These are phyloP conservation scores for Ditylenchus dipsaci DNA, from an alignment of 1,140 invertebrate species.

Conservation along the genomic window DNA sequence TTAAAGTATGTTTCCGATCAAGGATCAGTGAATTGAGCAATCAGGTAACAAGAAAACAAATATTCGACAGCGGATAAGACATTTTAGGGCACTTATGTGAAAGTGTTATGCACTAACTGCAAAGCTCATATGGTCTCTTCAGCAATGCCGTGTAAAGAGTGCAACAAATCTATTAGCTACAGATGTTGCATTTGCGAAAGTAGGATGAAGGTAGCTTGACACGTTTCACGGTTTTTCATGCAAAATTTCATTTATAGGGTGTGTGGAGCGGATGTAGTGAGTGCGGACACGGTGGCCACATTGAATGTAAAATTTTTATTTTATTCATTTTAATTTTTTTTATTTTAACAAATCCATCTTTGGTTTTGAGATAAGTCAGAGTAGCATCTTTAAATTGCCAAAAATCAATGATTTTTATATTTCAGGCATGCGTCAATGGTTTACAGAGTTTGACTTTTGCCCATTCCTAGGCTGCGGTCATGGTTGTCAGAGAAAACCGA, in stretches of 20 bases:
- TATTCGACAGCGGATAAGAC: neutral
- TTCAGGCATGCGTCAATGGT: slow-evolving; percentile 16
- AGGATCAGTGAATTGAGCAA: slow-evolving; percentile 35
- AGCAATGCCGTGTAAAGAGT: neutral
- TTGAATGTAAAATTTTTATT: neutral
- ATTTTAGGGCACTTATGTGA: slow-evolving; percentile 5
- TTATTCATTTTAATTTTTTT: neutral
- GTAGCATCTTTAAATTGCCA: neutral
- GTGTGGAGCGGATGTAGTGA: slow-evolving; percentile 3
- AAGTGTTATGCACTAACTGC: neutral
- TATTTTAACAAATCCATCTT: no score
- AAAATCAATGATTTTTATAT: neutral
- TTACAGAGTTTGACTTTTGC: slow-evolving; percentile 16
- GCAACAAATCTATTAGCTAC: neutral
- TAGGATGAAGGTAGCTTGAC: no score
- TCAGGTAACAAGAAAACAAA: slow-evolving; percentile 12
- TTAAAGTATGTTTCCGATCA: slow-evolving; percentile 22
- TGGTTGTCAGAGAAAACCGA: neutral
- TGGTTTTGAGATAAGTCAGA: no score
- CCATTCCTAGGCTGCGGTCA: slow-evolving; percentile 25
- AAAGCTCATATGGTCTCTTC: neutral
- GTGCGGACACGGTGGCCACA: slow-evolving; percentile 5
- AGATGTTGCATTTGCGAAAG: neutral
- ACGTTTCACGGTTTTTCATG: neutral
- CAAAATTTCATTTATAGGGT: slow-evolving; percentile 1